Conservation (phyloP, 2,113 vertebrate genomes). For the Dromas ardeola region DNA sequence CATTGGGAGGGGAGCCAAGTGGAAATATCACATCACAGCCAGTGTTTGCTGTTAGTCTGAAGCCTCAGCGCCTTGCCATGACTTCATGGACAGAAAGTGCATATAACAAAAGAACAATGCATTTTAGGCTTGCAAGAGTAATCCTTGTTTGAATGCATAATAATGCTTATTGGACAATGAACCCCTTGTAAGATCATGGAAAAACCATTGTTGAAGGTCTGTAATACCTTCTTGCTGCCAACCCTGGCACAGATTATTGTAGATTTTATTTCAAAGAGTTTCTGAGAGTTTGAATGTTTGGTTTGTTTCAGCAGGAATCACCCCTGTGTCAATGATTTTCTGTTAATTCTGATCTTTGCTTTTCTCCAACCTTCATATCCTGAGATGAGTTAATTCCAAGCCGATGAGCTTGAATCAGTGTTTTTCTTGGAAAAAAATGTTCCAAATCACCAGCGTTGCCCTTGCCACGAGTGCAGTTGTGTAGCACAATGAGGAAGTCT, state of each 20-base stretch:
- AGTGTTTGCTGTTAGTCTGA: constrained; percentile 59
- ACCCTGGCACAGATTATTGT: neutral
- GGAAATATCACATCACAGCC: constrained; percentile 38
- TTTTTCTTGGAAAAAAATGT: constrained; percentile 20
- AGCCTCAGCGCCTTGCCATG: constrained; percentile 45
- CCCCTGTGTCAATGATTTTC: neutral
- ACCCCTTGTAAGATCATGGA: constrained; percentile 61
- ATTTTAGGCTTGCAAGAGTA: constrained; percentile 37
- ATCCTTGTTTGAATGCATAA: constrained; percentile 43
- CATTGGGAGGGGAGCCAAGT: constrained; percentile 38
- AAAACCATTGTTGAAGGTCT: constrained; percentile 25
- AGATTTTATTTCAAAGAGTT: neutral
- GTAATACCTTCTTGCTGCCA: neutral
- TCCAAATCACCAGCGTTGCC: neutral
- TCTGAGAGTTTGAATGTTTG: neutral
- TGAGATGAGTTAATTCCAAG: constrained; percentile 45
- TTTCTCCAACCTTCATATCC: neutral
- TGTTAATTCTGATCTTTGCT: neutral
- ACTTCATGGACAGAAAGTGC: constrained; percentile 62
- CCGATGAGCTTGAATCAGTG: neutral
- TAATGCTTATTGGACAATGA: constrained; percentile 33
- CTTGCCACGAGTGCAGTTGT: neutral
- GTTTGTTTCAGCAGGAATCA: neutral
- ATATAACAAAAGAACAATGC: constrained; percentile 62
- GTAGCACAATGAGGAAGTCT: constrained; percentile 20